phyloP scores from a whole-genome alignment of 2,113 vertebrate species.

The Aegypius monachus region DNA sequence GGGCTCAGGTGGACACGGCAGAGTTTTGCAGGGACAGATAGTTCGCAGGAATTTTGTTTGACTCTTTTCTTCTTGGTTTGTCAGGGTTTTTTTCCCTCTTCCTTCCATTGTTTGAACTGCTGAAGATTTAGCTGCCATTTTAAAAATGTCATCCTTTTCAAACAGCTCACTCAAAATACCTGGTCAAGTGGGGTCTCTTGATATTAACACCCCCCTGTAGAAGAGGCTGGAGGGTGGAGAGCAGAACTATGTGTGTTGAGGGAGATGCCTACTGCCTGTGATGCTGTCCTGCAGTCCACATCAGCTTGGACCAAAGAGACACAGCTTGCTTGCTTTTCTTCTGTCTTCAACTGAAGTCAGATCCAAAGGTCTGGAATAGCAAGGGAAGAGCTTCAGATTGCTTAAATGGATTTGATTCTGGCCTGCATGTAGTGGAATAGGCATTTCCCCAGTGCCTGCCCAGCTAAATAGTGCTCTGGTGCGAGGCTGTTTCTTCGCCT shows the following conservation, averaged over 20 bases:
- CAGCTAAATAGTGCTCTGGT: neutral
- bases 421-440: neutral
- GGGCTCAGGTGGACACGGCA: neutral
- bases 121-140: neutral
- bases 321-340: neutral
- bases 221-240: neutral
- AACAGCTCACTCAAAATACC: neutral
- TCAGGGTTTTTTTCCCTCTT: neutral
- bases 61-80: neutral
- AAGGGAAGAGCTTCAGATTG: neutral
- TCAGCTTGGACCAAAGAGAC: neutral
- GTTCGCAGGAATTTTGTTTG: neutral
- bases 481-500: neutral
- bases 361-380: neutral
- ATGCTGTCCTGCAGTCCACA: neutral
- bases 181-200: neutral
- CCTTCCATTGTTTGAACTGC: neutral
- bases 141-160: neutral
- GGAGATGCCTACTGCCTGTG: neutral
- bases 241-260: neutral
- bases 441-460: neutral
- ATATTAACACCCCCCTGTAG: rapidly evolving
- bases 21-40: neutral
- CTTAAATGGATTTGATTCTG: neutral
- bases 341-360: neutral